phyloP scores from a whole-genome alignment of 2,888 invertebrate genomes.

The Tenthredo amoena region DNA sequence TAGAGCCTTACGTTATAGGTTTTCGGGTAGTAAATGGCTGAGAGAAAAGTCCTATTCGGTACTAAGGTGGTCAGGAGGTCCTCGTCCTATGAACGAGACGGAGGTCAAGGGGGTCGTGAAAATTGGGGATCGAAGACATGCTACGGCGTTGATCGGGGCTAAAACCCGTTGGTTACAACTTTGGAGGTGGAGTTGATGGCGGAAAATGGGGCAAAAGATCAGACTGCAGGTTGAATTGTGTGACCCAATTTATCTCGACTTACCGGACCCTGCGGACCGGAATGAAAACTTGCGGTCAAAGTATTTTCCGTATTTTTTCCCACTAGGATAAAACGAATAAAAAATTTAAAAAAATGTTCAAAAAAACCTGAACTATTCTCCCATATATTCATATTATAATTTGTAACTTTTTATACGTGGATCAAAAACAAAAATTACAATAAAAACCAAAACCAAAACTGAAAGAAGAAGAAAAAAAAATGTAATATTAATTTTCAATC shows the following conservation, averaged over 20 bases:
- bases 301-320: conserved; percentile 3
- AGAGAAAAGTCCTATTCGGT: conserved; percentile 44
- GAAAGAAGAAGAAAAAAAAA: not conserved
- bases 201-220: conserved; percentile 12
- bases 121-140: conserved; percentile 30
- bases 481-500: not conserved
- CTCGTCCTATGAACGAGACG: conserved; percentile 26
- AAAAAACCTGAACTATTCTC: not conserved
- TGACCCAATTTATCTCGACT: conserved; percentile 44
- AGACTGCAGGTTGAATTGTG: conserved; percentile 11
- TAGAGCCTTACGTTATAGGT: conserved; percentile 11
- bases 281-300: conserved; percentile 22
- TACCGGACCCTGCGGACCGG: conserved; percentile 7
- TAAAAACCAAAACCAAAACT: not conserved
- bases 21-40: conserved; percentile 8
- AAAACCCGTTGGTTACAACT: conserved; percentile 38
- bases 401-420: not conserved
- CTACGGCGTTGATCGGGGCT: not conserved
- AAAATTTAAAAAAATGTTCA: not conserved
- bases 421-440: not conserved
- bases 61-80: conserved; percentile 1
- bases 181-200: conserved; percentile 19
- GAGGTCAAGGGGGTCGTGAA: conserved; percentile 44
- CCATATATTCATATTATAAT: not conserved
- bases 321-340: not conserved